These are phyloP conservation scores for Cerceris rybyensis DNA, from an alignment of 2,888 invertebrate genomes.

Conservation along the genomic window DNA sequence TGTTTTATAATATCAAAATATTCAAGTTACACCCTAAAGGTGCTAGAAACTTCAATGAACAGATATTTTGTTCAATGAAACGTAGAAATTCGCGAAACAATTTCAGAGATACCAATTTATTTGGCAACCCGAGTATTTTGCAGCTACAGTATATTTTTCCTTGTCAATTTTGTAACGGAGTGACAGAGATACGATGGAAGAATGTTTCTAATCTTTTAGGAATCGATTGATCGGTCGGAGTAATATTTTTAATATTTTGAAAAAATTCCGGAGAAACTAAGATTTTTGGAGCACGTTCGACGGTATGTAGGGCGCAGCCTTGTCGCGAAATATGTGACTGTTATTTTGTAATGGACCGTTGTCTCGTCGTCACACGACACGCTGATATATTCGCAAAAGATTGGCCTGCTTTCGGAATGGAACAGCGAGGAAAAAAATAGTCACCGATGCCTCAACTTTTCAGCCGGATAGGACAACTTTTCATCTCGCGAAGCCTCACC, in stretches of 20 bases:
- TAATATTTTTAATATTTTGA: background rate
- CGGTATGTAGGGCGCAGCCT: constrained; percentile 50
- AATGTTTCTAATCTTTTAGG: background rate
- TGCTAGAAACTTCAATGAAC: too few species aligned
- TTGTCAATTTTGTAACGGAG: too few species aligned
- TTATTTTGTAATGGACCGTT: constrained; percentile 41
- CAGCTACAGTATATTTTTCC: too few species aligned
- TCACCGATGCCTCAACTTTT: too few species aligned
- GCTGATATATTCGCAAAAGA: constrained; percentile 17
- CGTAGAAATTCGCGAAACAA: too few species aligned
- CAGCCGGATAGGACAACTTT: too few species aligned
- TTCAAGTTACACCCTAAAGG: too few species aligned
- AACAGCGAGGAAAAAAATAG: background rate
- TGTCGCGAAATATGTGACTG: constrained; percentile 27
- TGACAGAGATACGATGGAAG: background rate
- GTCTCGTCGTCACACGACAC: constrained; percentile 23
- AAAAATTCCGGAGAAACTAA: constrained; percentile 2
- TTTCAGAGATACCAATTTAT: too few species aligned
- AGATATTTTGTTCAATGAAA: too few species aligned
- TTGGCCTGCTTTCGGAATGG: constrained; percentile 38
- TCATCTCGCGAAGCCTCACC: too few species aligned
- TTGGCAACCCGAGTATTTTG: too few species aligned
- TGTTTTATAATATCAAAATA: too few species aligned
- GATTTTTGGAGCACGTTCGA: constrained; percentile 2
- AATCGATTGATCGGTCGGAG: background rate